A percentile compares a stretch with the other conserved stretches of the same genome.
Conservation (phyloP, 2,113 vertebrate species). For the Oceanites oceanicus region DNA sequence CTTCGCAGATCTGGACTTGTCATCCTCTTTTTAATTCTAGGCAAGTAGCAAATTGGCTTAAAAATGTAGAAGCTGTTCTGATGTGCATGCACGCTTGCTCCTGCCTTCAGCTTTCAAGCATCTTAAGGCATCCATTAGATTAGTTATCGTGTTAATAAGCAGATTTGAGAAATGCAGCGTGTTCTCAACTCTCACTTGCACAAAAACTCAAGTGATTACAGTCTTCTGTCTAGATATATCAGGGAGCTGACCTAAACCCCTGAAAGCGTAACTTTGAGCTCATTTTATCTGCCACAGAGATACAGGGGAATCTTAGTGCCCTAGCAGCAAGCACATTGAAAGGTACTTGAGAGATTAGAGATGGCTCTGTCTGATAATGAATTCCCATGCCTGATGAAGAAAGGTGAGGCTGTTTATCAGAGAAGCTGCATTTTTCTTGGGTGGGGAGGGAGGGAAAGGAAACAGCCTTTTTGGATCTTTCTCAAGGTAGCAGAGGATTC, state of each 20-base stretch:
- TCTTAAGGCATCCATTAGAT: slow-evolving; percentile 53
- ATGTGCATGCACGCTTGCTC: background rate
- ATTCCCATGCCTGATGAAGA: background rate
- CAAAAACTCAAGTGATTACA: background rate
- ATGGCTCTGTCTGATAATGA: background rate
- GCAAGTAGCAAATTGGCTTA: slow-evolving; percentile 45
- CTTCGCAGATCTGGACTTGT: background rate
- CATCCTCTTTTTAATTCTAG: slow-evolving; percentile 34
- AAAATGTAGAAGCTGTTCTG: slow-evolving; percentile 2
- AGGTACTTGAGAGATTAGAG: slow-evolving; percentile 33
- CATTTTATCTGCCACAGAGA: slow-evolving; percentile 19
- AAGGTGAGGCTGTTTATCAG: background rate
- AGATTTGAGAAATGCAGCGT: background rate
- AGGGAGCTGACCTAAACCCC: slow-evolving; percentile 19
- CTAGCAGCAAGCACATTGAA: background rate
- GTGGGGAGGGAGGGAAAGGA: background rate
- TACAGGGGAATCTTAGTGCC: background rate
- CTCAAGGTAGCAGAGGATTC: background rate
- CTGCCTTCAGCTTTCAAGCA: slow-evolving; percentile 19
- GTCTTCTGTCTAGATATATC: background rate
- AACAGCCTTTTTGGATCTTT: background rate
- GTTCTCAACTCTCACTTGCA: background rate
- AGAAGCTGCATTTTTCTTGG: background rate
- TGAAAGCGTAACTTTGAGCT: slow-evolving; percentile 13
- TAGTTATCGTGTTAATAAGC: slow-evolving; percentile 22